A percentile compares a stretch with the other conserved stretches of the same genome.
Evolutionary conservation across 2,797 vertebrate species (phyloP).

Genomic region (Darevskia mixta): DNA sequence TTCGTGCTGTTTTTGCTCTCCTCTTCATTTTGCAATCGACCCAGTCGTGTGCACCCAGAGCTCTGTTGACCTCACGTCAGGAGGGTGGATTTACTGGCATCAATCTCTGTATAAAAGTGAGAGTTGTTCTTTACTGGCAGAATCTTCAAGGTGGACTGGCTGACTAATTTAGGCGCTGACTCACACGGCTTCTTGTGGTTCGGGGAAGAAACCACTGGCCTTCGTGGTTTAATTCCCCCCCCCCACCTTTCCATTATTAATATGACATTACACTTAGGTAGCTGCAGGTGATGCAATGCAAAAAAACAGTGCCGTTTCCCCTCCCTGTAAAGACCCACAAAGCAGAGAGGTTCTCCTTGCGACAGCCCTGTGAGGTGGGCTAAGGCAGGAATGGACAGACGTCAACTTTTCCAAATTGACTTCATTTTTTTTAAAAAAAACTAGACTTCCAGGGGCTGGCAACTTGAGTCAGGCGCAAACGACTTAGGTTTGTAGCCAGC

Average conservation of each 20-base stretch:
- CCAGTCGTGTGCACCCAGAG: neutral
- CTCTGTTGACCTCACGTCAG: slow-evolving; percentile 22
- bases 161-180: slow-evolving; percentile 49
- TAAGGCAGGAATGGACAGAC: no score
- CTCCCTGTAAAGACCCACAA: neutral
- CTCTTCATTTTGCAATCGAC: neutral
- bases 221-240: neutral
- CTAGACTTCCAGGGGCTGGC: no score
- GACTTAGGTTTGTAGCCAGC: no score
- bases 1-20: neutral
- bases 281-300: neutral
- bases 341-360: no score
- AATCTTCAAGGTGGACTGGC: neutral
- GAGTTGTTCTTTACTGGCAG: slow-evolving; percentile 57
- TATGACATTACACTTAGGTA: neutral
- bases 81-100: slow-evolving; percentile 51
- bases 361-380: no score
- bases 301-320: neutral
- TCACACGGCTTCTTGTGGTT: slow-evolving; percentile 32
- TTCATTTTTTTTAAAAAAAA: no score
- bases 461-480: no score
- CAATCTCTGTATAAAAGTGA: slow-evolving; percentile 36
- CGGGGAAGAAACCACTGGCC: neutral
- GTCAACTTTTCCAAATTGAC: no score
- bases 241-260: neutral